phyloP scores from a whole-genome alignment of 2,888 invertebrate genomes.

The Temnothorax ravouxi region DNA sequence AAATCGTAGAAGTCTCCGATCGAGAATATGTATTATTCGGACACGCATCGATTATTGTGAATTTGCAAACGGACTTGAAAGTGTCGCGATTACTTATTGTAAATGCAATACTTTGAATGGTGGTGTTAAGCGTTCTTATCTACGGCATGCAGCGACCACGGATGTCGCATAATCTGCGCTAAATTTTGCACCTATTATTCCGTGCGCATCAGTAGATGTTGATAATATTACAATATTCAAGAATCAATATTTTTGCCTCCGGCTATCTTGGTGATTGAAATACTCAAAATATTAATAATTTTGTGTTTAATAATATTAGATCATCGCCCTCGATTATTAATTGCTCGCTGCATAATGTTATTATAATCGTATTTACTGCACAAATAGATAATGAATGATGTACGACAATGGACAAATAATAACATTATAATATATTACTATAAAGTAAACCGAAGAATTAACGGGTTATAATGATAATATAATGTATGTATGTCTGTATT shows the following conservation, averaged over 20 bases:
- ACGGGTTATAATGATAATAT: slow-evolving; percentile 3
- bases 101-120: slow-evolving; percentile 19
- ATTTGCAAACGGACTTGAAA: slow-evolving; percentile 44
- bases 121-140: slow-evolving; percentile 65
- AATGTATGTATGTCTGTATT: background rate
- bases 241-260: slow-evolving; percentile 1
- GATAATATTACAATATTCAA: slow-evolving; percentile 7
- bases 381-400: background rate
- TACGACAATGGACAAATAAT: background rate
- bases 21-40: background rate
- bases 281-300: slow-evolving; percentile 17
- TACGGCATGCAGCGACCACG: slow-evolving; percentile 60
- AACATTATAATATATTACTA: background rate
- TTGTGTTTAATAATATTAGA: background rate
- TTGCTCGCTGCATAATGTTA: background rate
- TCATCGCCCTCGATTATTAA: background rate
- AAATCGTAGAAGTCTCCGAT: background rate
- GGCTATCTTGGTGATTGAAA: background rate
- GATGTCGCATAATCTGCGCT: slow-evolving; percentile 52
- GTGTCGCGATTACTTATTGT: slow-evolving; percentile 32
- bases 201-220: background rate
- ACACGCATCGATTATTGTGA: background rate
- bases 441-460: background rate
- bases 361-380: background rate
- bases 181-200: slow-evolving; percentile 55